Conservation (phyloP, 64 coral and sea anemone genomes). For the Montipora cactus region DNA sequence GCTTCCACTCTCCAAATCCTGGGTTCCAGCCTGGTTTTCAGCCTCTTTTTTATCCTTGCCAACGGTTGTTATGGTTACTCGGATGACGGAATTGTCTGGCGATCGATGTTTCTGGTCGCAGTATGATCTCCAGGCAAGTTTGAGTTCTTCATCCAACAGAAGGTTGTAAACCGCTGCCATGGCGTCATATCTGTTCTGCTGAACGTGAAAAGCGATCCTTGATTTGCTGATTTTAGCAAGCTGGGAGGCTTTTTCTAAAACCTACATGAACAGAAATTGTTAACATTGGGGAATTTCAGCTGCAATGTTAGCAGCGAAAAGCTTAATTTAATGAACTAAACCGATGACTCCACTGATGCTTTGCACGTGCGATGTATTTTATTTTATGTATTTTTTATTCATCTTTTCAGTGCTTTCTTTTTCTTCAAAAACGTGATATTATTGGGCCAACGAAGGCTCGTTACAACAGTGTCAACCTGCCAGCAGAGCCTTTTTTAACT, state of each 20-base stretch:
- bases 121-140: neutral
- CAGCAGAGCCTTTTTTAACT: too few relatives aligned
- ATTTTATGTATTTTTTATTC: too few relatives aligned
- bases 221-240: conserved; percentile 82
- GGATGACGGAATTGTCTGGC: neutral
- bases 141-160: conserved; percentile 66
- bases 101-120: neutral
- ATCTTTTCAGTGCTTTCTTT: too few relatives aligned
- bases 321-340: neutral
- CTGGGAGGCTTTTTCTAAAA: conserved; percentile 65
- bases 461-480: too few relatives aligned
- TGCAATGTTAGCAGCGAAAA: too few relatives aligned
- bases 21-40: neutral
- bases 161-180: conserved; percentile 88
- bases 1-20: neutral
- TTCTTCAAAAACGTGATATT: too few relatives aligned
- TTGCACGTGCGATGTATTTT: too few relatives aligned
- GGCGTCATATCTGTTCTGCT: conserved; percentile 80
- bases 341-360: too few relatives aligned
- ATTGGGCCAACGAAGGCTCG: too few relatives aligned
- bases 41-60: neutral
- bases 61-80: neutral
- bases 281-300: too few relatives aligned
- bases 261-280: conserved; percentile 19
- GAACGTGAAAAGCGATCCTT: conserved; percentile 74